A percentile compares a stretch with the other conserved stretches of the same genome.
Evolutionary conservation across 2,113 vertebrate genomes (phyloP).

Genomic region (Sturnus vulgaris): DNA sequence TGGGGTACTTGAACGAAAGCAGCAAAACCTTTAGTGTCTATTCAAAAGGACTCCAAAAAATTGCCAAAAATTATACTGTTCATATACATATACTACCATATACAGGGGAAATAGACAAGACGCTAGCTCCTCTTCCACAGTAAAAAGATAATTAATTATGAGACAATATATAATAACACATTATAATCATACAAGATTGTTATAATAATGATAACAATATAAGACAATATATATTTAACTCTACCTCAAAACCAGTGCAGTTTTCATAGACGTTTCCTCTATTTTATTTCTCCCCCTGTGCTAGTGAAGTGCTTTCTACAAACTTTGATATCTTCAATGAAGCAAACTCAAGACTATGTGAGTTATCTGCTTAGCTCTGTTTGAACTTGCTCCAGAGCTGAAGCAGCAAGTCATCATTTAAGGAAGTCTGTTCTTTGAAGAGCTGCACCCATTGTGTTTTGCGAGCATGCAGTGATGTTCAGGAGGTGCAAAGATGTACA

Average conservation of each 20-base stretch:
- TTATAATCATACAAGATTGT: neutral
- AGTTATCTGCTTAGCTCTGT: neutral
- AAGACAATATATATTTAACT: neutral
- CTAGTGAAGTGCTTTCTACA: neutral
- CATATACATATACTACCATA: too few species aligned
- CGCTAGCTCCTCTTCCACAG: neutral
- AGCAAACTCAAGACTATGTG: neutral
- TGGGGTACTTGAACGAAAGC: neutral
- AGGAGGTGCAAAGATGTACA: neutral
- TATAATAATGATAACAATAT: neutral
- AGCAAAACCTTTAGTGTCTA: neutral
- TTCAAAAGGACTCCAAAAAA: neutral
- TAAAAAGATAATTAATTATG: neutral
- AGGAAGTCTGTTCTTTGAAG: neutral
- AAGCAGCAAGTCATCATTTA: neutral
- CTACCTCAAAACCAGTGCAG: neutral
- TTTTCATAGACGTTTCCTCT: neutral
- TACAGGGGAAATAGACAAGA: neutral
- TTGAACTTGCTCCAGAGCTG: neutral
- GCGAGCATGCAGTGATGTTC: fast-evolving
- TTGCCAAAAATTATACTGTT: neutral
- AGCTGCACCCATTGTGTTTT: neutral
- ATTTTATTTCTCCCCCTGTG: neutral
- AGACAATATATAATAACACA: neutral
- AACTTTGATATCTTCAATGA: neutral